These are phyloP conservation scores for Spodoptera frugiperda DNA, from an alignment of 1,140 invertebrate genomes.

Conservation along the genomic window DNA sequence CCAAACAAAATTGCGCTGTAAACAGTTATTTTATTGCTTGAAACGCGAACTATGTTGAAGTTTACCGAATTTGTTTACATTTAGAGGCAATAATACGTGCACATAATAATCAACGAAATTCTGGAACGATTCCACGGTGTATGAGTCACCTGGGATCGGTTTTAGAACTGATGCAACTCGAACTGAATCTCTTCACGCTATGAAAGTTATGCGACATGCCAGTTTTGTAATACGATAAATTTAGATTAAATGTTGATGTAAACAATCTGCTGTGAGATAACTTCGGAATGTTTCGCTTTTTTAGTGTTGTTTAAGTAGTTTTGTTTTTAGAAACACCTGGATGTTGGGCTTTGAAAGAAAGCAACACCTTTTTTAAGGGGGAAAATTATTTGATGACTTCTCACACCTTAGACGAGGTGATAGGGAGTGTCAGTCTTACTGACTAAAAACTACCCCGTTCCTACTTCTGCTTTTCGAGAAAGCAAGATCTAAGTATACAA, in stretches of 20 bases:
- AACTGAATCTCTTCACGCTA: constrained; percentile 57
- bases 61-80: constrained; percentile 40
- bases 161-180: constrained; percentile 78
- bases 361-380: no score
- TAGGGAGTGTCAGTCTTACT: no score
- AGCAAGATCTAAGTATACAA: no score
- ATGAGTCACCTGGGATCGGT: constrained; percentile 74
- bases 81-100: constrained; percentile 17
- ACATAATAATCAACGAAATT: constrained; percentile 56
- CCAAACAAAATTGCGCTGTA: not conserved
- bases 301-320: not conserved
- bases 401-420: no score
- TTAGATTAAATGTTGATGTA: constrained; percentile 42
- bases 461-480: no score
- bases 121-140: constrained; percentile 77
- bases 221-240: constrained; percentile 51
- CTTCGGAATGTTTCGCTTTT: not conserved
- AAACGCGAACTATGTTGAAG: constrained; percentile 5
- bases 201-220: constrained; percentile 54
- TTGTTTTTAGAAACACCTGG: no score
- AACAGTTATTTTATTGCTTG: constrained; percentile 15
- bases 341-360: no score
- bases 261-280: not conserved
- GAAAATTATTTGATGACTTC: no score
- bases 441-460: no score